Conservation (phyloP, 2,888 invertebrate genomes). For the Galeopsomyia nigrocyanea region DNA sequence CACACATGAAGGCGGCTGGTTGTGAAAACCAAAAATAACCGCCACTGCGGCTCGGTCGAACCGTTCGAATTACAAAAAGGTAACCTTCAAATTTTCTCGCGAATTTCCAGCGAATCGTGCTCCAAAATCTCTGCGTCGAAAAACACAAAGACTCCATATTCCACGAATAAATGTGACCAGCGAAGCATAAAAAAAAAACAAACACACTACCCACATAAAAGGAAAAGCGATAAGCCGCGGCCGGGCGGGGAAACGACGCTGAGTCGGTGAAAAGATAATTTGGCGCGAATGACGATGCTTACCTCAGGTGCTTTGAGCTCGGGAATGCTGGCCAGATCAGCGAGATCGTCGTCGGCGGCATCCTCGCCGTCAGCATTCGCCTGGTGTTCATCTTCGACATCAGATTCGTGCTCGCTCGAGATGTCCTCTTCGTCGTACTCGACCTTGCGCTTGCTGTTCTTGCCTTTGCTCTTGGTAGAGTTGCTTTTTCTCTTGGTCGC, state of each 20-base stretch:
- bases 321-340: constrained; percentile 62
- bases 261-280: not conserved
- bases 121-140: not conserved
- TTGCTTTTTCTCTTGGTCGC: constrained; percentile 60
- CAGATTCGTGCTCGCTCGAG: constrained; percentile 65
- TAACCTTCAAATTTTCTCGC: constrained; percentile 39
- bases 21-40: constrained; percentile 41
- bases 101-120: no score
- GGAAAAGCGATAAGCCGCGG: not conserved
- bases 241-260: not conserved
- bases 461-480: constrained; percentile 58
- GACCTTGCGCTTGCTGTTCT: constrained; percentile 62
- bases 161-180: not conserved
- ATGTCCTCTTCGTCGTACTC: constrained; percentile 67
- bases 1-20: not conserved
- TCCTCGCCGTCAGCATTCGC: constrained; percentile 56
- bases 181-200: not conserved
- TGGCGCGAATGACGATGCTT: constrained; percentile 16
- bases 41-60: constrained; percentile 10
- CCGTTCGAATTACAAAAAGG: constrained; percentile 38
- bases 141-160: not conserved
- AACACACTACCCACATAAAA: not conserved
- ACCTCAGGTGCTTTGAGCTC: constrained; percentile 67
- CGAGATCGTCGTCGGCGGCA: constrained; percentile 61
- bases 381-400: constrained; percentile 60